phyloP scores from a whole-genome alignment of 2,888 invertebrate genomes.

The Agriopis marginaria region DNA sequence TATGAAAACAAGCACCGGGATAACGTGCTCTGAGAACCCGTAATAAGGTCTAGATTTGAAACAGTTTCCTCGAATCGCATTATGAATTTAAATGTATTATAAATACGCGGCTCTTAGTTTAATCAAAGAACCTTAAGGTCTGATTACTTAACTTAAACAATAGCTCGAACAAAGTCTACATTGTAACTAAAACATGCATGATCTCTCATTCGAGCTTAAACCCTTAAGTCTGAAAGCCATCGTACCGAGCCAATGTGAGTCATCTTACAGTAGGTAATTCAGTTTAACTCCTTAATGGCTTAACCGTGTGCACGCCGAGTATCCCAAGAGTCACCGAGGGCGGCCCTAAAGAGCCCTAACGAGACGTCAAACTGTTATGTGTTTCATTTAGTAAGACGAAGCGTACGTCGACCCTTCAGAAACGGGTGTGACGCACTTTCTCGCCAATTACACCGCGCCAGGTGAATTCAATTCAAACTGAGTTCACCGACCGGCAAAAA shows the following conservation, averaged over 20 bases:
- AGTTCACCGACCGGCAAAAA: conserved; percentile 20
- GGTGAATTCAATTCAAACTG: conserved; percentile 25
- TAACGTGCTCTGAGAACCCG: conserved; percentile 16
- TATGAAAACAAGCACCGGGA: conserved; percentile 26
- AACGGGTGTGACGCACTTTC: conserved; percentile 21
- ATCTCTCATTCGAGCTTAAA: conserved; percentile 13
- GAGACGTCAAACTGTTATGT: conserved; percentile 42
- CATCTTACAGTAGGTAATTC: conserved; percentile 37
- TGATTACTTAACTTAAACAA: conserved; percentile 19
- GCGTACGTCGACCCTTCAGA: conserved; percentile 26
- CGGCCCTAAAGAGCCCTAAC: conserved; percentile 39
- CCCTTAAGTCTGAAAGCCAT: conserved; percentile 19
- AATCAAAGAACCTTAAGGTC: conserved; percentile 24
- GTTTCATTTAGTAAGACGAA: conserved; percentile 40
- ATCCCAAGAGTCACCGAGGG: conserved; percentile 30
- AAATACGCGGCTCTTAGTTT: conserved; percentile 12
- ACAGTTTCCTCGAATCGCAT: conserved; percentile 17
- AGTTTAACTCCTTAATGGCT: conserved; percentile 38
- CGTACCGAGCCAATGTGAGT: conserved; percentile 23
- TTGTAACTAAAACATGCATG: conserved; percentile 26
- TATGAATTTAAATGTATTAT: conserved; percentile 27
- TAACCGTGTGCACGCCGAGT: conserved; percentile 30
- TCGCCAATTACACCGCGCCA: conserved; percentile 21
- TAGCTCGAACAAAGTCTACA: conserved; percentile 14
- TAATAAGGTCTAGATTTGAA: conserved; percentile 22